phyloP scores from a whole-genome alignment of 2,113 vertebrate genomes.

The Python bivittatus region DNA sequence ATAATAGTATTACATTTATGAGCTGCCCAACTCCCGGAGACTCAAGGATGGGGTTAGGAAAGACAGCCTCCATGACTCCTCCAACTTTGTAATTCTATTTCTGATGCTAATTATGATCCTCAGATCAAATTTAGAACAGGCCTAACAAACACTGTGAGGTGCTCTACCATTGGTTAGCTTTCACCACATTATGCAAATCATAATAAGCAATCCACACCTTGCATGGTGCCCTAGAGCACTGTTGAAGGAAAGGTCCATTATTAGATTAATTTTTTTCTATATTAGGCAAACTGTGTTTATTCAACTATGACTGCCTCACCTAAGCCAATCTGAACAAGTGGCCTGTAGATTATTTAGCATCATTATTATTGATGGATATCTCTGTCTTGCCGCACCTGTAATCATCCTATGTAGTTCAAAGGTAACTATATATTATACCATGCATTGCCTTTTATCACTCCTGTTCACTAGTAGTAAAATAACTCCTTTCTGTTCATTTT shows the following conservation, averaged over 20 bases:
- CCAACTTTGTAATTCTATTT: background rate
- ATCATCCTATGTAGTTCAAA: background rate
- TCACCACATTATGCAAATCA: background rate
- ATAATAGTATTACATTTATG: background rate
- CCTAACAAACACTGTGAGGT: background rate
- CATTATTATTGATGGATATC: background rate
- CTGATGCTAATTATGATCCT: background rate
- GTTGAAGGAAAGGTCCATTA: background rate
- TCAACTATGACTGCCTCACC: background rate
- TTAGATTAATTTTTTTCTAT: background rate
- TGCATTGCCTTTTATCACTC: background rate
- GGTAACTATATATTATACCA: background rate
- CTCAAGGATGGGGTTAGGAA: background rate
- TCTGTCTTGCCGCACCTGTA: background rate
- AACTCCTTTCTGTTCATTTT: background rate
- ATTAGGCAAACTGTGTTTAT: background rate
- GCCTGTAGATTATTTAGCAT: constrained; percentile 26
- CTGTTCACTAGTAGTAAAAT: background rate
- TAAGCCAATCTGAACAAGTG: background rate
- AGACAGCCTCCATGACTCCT: background rate
- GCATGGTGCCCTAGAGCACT: background rate
- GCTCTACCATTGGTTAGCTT: background rate
- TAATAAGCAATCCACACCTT: background rate
- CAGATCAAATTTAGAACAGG: background rate
- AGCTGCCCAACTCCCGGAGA: background rate